Base-by-base conservation (phyloP, 2,797 vertebrate genomes). In the Danio aesculapii region DNA sequence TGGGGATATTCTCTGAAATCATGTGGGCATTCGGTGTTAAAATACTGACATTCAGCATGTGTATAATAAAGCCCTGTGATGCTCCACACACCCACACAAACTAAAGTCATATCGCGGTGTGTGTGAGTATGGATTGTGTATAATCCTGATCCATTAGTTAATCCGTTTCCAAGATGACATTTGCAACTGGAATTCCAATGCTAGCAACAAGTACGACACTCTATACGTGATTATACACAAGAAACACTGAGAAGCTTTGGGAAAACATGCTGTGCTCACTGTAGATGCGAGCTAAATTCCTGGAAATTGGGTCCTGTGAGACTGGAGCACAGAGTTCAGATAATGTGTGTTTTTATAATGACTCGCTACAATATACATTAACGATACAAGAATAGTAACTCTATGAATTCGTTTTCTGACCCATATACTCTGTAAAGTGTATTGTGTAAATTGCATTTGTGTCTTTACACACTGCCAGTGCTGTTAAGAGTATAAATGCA, bases 151-250 rank as follows among this genome's bases (percentile, higher is more conserved):
- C 47, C 21, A 77, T 86, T 77, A 88, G 84, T 81, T 67, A 87
- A 82, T 75, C 83, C 80, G 75, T 79, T 90, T 87, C 74, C 77
- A 83, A 88, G 82, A 81, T 87, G 77, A 88, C 86, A 88, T 82
- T 85, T 92, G 85, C 87, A 87, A 86, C 83, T 86, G 79, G 84
- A 91, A 89, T 91, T 81, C 81, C 86, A 85, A 87, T 81, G 41
- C 44, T 81, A 61, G 41, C 62, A 81, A 50, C 57, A 75, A 41
- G 19, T 61, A 43, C 71, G 30, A 71, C 67, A 79, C 17, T 21
- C 9, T 53, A 7, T 41, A 43, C 5, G 16, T 66, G 72, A 41
- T 67, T 19, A 62, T 84, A 16, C 30, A 66, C 76, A 70, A 77
- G 13, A 81, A 6, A 47, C 5, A 52, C 44, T 14, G 30, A 52